These are phyloP conservation scores for Hydra vulgaris DNA, from an alignment of 30 jellyfish, hydroid and myxozoan genomes.

Conservation along the genomic window DNA sequence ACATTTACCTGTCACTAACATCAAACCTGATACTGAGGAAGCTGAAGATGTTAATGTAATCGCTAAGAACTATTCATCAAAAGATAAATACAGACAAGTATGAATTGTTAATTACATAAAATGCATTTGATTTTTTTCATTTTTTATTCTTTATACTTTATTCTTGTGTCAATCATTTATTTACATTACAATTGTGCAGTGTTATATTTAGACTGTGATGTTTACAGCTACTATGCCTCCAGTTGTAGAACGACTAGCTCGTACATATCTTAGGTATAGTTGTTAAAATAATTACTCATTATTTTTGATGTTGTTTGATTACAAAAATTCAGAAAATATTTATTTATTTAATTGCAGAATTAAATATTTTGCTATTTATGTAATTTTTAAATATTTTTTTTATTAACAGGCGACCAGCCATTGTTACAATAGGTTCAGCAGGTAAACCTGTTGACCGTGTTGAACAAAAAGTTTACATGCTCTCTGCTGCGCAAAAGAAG, in stretches of 20 bases:
- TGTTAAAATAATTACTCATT: too few species aligned
- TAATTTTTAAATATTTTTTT: not conserved
- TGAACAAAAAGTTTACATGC: constrained; percentile 75
- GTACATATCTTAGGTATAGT: constrained; percentile 79
- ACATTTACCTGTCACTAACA: constrained; percentile 71
- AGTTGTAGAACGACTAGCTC: constrained; percentile 87
- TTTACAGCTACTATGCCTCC: constrained; percentile 99
- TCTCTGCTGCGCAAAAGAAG: constrained; percentile 73
- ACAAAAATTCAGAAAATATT: too few species aligned
- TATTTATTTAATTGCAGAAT: too few species aligned
- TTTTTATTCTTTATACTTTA: too few species aligned
- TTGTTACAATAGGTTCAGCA: constrained; percentile 91
- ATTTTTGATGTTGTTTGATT: too few species aligned
- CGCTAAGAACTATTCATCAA: constrained; percentile 45
- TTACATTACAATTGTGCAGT: not conserved
- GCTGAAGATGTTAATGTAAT: constrained; percentile 85
- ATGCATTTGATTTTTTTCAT: too few species aligned
- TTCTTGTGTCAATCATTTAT: not conserved
- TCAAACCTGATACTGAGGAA: constrained; percentile 95
- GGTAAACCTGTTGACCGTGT: constrained; percentile 99
- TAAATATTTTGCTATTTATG: not conserved
- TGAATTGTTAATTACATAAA: not conserved
- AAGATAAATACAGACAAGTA: constrained; percentile 85
- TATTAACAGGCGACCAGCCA: constrained; percentile 93
- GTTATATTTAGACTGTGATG: constrained; percentile 84